Evolutionary conservation across 2,113 vertebrate species (phyloP).

Genomic region (Otis tarda): DNA sequence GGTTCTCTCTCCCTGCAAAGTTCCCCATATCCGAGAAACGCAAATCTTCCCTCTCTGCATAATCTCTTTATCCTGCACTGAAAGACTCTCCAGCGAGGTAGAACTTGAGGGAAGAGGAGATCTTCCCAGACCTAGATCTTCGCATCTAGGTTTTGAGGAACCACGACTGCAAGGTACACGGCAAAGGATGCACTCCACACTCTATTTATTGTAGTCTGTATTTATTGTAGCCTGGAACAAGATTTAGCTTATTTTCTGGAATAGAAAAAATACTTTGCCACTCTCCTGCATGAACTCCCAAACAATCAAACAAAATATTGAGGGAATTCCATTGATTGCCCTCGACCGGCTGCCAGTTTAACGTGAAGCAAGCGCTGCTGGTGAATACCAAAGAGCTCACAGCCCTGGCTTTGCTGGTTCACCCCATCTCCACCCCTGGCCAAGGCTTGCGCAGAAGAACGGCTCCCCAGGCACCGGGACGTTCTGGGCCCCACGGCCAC

Average conservation of each 20-base stretch:
- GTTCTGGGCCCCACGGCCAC: accelerated
- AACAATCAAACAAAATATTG: neutral
- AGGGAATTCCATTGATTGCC: neutral
- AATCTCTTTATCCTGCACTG: neutral
- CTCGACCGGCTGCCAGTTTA: neutral
- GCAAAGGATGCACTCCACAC: neutral
- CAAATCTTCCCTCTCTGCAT: neutral
- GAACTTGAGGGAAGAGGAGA: neutral
- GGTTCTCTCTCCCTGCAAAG: neutral
- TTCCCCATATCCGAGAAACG: neutral
- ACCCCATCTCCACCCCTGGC: neutral
- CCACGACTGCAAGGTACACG: accelerated
- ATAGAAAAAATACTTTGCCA: neutral
- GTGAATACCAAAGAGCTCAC: neutral
- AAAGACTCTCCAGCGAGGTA: neutral
- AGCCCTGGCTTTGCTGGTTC: neutral
- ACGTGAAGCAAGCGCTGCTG: accelerated
- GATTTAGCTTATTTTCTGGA: neutral
- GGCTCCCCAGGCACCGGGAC: accelerated
- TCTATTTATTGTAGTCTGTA: neutral
- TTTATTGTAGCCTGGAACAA: neutral
- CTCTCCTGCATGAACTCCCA: neutral
- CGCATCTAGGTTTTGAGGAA: neutral
- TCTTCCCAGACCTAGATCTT: accelerated
- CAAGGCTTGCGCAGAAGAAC: neutral